phyloP scores from a whole-genome alignment of 2,797 vertebrate species.

The Catamblyrhynchus diadema region DNA sequence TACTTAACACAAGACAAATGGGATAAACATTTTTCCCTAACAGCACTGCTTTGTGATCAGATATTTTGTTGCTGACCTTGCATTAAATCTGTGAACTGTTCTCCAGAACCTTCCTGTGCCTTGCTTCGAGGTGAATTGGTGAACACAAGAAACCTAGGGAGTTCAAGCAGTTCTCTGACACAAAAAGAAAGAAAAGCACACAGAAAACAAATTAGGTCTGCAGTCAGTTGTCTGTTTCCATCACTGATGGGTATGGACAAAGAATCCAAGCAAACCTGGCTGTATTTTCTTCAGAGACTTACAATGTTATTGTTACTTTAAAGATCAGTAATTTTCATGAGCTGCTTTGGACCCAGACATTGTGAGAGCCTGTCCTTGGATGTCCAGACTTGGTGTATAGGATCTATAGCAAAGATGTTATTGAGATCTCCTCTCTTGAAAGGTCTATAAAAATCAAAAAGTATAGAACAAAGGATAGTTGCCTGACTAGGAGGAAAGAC shows the following conservation, averaged over 20 bases:
- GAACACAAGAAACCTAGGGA: neutral
- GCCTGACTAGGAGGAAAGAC: neutral
- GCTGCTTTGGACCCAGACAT: neutral
- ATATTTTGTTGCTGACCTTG: constrained; percentile 2
- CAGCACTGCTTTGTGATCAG: neutral
- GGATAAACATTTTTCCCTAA: neutral
- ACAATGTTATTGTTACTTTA: neutral
- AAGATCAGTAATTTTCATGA: neutral
- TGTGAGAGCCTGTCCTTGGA: neutral
- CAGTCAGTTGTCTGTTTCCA: neutral
- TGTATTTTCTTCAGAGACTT: neutral
- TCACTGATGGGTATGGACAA: neutral
- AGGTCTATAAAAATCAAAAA: neutral
- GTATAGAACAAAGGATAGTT: neutral
- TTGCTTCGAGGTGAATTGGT: neutral
- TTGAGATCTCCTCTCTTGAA: neutral
- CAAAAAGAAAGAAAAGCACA: neutral
- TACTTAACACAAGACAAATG: neutral
- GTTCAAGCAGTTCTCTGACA: neutral
- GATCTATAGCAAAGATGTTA: neutral
- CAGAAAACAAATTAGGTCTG: neutral
- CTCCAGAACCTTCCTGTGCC: neutral
- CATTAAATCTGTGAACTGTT: neutral
- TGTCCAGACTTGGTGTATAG: neutral
- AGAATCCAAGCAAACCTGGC: neutral